phyloP scores from a whole-genome alignment of 2,113 vertebrate genomes.

The Pycnonotus jocosus region DNA sequence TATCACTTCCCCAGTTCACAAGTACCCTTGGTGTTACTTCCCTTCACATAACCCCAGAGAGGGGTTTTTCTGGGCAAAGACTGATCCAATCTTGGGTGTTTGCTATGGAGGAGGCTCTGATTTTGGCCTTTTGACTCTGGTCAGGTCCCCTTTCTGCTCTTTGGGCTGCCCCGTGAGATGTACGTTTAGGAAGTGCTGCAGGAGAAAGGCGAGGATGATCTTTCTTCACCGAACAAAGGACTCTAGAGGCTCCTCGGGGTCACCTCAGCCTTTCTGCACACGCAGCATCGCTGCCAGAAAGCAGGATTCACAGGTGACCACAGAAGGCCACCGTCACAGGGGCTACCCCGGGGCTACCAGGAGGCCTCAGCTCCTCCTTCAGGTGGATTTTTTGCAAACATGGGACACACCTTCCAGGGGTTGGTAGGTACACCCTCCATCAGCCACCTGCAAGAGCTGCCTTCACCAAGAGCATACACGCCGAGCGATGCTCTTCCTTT shows the following conservation, averaged over 20 bases:
- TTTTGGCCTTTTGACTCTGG: background rate
- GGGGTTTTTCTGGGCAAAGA: background rate
- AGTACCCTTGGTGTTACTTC: background rate
- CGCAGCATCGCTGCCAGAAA: no score
- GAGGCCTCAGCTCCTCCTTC: background rate
- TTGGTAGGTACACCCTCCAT: fast-evolving
- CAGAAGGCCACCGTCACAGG: background rate
- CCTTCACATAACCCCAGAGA: background rate
- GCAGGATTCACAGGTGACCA: background rate
- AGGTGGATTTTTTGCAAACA: background rate
- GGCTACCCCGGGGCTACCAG: no score
- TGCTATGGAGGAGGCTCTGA: background rate
- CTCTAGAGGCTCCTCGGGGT: background rate
- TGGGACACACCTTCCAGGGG: fast-evolving
- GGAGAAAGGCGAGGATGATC: background rate
- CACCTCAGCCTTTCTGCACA: background rate
- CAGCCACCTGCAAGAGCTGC: background rate
- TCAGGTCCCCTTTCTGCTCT: background rate
- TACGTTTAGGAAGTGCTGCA: background rate
- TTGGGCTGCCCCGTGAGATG: background rate
- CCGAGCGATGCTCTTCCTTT: fast-evolving
- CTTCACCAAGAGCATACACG: background rate
- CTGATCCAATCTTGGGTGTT: background rate
- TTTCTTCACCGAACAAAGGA: fast-evolving
- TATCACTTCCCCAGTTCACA: background rate